Percentiles rank a stretch among this genome's conserved stretches.
Evolutionary conservation across 2,113 vertebrate genomes (phyloP).

Genomic region (Coregonus clupeaformis): DNA sequence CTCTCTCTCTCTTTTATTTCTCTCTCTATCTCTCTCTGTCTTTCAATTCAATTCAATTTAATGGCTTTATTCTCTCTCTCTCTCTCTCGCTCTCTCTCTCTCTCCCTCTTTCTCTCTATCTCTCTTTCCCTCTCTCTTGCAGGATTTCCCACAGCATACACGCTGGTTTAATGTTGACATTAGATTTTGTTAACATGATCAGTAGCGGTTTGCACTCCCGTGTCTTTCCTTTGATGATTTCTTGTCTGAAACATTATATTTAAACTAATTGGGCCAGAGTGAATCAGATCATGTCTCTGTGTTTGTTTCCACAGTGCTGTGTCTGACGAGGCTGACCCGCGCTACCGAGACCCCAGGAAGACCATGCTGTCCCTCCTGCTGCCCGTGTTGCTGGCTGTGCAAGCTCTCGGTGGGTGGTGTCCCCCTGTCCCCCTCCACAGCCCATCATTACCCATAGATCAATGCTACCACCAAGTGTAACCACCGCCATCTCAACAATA

Average conservation of each 20-base stretch:
- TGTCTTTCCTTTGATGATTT: neutral
- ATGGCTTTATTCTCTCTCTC: neutral
- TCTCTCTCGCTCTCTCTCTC: neutral
- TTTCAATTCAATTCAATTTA: no score
- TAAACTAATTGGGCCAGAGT: constrained; percentile 10
- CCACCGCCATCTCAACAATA: constrained; percentile 46
- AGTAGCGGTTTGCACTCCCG: constrained; percentile 3
- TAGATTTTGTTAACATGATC: neutral
- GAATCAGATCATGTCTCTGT: constrained; percentile 30
- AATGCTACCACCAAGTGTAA: constrained; percentile 37
- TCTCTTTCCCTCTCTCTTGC: neutral
- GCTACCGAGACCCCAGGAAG: constrained; percentile 37
- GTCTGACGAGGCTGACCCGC: constrained; percentile 57
- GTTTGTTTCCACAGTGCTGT: constrained; percentile 55
- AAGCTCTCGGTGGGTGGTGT: constrained; percentile 65
- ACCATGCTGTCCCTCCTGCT: constrained; percentile 70
- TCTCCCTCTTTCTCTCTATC: neutral
- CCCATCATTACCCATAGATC: constrained; percentile 24
- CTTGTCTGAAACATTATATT: neutral
- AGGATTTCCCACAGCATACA: neutral
- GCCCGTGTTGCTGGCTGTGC: constrained; percentile 58
- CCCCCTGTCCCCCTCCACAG: constrained; percentile 21
- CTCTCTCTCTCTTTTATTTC: neutral
- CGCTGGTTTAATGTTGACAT: neutral
- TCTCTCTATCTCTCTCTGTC: neutral